Evolutionary conservation across 2,113 vertebrate species (phyloP), one percentile per base, ranked within the genome.

Genomic region (Zingel zingel): DNA sequence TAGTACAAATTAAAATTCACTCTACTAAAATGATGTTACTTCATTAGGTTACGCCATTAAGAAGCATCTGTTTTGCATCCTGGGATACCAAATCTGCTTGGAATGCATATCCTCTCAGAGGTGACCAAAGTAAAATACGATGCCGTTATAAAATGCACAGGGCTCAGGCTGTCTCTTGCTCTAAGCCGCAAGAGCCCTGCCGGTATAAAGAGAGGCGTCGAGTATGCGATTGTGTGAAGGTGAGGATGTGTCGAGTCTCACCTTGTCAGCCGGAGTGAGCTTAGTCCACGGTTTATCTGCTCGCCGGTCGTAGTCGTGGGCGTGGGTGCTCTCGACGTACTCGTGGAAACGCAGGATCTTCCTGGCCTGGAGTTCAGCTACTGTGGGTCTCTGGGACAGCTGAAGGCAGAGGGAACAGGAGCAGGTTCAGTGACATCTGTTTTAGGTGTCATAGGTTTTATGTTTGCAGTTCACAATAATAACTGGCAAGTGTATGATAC

Each of bases 231-330:
- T 43, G 39, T 43, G 39, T 9, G 47, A n/a, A 47, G 14, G 33
- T 51, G 30, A 3, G 14, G 57, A 27, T 56, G 30, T 33, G 25
- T 56, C 12, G 39, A 4, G 18, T 7, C 47, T 84, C 78, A 98
- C 98, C 97, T 99, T 99, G 94, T 99, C 98, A 45, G 97, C 96
- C 61, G 98, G 97, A 0, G 98, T 99, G 61, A 99, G 96, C 90
- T 97, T 99, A 74, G 98, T 99, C 98, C 98, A 99, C 0, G 98
- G 98, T 84, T 99, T 99, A n/a, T 99, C 98, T 0, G 97, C 98
- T 66, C 98, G 90, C 16, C 98, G 96, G 94, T 99, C 98, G 2
- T 99, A 99, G 92, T 99, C 98, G 2, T 99, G 97, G 27, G 98
- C 97, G 59, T 97, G 96, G 0, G 98, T 99, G 75, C 94, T 95